These are phyloP conservation scores for Pituophis catenifer DNA, from an alignment of 2,113 vertebrate genomes.

Conservation along the genomic window DNA sequence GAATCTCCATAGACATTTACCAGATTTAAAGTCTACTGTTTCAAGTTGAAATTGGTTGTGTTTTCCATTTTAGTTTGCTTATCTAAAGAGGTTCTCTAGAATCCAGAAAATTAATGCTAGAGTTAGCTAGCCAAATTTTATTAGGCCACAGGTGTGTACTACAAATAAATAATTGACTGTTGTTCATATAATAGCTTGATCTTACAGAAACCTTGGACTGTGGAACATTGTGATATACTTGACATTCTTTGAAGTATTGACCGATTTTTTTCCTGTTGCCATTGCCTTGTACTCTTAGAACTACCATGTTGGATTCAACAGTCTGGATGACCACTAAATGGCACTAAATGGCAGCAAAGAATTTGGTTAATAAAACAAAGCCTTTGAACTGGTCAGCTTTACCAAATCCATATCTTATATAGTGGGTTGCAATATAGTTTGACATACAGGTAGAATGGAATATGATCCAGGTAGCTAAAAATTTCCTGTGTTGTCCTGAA, in stretches of 20 bases:
- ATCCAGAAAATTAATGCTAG: background rate
- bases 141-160: background rate
- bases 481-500: background rate
- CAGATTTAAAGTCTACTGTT: background rate
- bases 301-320: background rate
- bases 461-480: background rate
- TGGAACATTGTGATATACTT: background rate
- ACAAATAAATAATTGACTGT: background rate
- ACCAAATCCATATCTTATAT: background rate
- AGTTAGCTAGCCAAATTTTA: background rate
- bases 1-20: background rate
- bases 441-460: background rate
- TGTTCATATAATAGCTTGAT: background rate
- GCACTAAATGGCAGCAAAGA: background rate
- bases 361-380: background rate
- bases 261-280: background rate
- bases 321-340: background rate
- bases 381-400: background rate
- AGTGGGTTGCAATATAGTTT: background rate
- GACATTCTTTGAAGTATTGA: background rate
- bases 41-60: background rate
- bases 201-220: background rate
- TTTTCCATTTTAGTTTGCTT: background rate
- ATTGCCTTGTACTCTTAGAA: background rate
- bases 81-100: background rate